Conservation (phyloP, 2,888 invertebrate species). For the Drymonia ruficornis region DNA sequence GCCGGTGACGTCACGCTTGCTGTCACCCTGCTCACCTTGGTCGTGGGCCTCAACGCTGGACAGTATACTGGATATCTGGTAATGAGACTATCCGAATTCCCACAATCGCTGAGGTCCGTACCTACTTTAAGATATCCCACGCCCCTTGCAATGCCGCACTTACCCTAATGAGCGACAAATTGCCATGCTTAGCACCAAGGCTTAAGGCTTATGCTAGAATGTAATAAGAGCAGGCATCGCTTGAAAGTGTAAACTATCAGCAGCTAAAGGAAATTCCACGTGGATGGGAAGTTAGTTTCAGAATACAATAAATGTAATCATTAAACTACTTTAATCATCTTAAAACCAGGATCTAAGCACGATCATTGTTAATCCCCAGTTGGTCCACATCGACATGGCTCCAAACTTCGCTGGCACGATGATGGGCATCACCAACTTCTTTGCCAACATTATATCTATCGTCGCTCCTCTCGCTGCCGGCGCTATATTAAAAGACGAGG, state of each 20-base stretch:
- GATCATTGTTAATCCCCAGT: constrained; percentile 68
- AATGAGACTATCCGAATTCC: constrained; percentile 13
- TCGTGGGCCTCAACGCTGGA: constrained; percentile 90
- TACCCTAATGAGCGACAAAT: no score
- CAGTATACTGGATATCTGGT: constrained; percentile 89
- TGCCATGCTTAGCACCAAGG: no score
- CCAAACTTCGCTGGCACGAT: constrained; percentile 92
- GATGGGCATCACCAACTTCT: constrained; percentile 93
- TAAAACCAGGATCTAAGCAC: no score
- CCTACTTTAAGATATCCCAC: no score
- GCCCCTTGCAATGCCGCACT: no score
- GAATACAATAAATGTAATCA: no score
- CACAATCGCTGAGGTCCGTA: neutral
- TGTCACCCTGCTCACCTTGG: constrained; percentile 86
- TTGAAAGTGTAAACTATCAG: no score
- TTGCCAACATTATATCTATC: constrained; percentile 90
- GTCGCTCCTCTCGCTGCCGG: constrained; percentile 90
- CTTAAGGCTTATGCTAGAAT: no score
- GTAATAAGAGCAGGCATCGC: no score
- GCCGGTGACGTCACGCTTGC: constrained; percentile 80
- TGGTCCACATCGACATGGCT: constrained; percentile 93
- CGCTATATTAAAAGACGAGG: constrained; percentile 85
- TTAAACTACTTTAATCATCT: no score
- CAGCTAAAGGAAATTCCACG: no score
- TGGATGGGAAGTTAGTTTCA: no score